A percentile compares a stretch with the other conserved stretches of the same genome.
Evolutionary conservation across 2,797 vertebrate genomes (phyloP).

Genomic region (Notamacropus eugenii): DNA sequence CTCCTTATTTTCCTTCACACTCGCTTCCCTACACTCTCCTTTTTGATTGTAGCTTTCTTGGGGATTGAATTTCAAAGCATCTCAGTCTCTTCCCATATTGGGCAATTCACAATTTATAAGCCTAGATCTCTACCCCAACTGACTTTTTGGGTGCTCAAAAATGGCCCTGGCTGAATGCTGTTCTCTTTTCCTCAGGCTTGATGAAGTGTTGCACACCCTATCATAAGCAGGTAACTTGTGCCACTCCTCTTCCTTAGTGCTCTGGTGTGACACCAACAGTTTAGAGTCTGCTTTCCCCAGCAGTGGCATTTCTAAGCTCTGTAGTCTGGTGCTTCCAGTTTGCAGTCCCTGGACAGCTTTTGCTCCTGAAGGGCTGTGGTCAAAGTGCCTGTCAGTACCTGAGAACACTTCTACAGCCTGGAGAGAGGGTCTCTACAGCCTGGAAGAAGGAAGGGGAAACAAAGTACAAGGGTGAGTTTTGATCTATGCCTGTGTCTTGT

Average conservation of each 20-base stretch:
- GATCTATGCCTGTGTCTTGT: not conserved
- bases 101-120: not conserved
- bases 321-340: not conserved
- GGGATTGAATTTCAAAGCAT: not conserved
- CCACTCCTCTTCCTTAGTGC: not conserved
- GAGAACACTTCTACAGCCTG: not conserved
- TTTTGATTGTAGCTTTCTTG: not conserved
- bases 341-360: not conserved
- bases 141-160: not conserved
- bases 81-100: not conserved
- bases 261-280: not conserved
- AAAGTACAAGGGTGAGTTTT: not conserved
- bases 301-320: not conserved
- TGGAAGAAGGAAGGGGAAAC: not conserved
- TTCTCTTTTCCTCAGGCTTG: not conserved
- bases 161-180: not conserved
- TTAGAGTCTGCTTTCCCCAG: not conserved
- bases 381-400: not conserved
- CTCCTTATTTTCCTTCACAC: not conserved
- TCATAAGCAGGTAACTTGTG: not conserved
- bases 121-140: not conserved
- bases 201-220: not conserved
- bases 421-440: not conserved
- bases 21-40: not conserved
- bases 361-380: not conserved